These are phyloP conservation scores for Drosophila azteca DNA, from an alignment of 1,140 invertebrate species.

Conservation along the genomic window DNA sequence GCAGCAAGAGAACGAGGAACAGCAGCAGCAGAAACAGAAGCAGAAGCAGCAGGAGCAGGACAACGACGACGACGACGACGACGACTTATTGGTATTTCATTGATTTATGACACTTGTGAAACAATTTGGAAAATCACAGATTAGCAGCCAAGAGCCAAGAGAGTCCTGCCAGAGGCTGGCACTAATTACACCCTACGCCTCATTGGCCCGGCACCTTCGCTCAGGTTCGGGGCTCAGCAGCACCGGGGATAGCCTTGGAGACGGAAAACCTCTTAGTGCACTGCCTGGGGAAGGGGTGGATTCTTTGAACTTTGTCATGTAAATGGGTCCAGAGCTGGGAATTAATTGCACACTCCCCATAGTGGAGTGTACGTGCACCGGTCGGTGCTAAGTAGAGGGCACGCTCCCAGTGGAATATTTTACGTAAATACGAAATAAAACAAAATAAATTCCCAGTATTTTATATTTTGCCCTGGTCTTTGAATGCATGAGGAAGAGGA, in stretches of 20 bases:
- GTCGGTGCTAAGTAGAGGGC: conserved; percentile 27
- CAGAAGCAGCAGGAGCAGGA: conserved; percentile 19
- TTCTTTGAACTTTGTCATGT: conserved; percentile 57
- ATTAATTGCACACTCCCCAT: conserved; percentile 10
- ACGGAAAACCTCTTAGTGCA: too few species aligned
- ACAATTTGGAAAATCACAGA: conserved; percentile 83
- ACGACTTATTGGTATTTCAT: conserved; percentile 83
- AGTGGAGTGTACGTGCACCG: too few species aligned
- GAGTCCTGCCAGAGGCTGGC: conserved; percentile 25
- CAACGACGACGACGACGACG: conserved; percentile 44
- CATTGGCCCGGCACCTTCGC: conserved; percentile 46
- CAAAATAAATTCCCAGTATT: conserved; percentile 19
- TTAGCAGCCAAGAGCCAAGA: conserved; percentile 52
- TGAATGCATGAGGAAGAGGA: neutral
- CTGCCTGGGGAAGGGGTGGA: neutral
- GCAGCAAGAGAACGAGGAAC: neutral
- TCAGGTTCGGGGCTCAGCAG: neutral
- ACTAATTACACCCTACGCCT: conserved; percentile 72
- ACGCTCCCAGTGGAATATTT: neutral
- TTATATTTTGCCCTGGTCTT: neutral
- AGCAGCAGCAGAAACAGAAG: conserved; percentile 6
- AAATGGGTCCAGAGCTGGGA: conserved; percentile 33
- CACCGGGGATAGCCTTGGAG: neutral
- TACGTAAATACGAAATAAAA: conserved; percentile 12
- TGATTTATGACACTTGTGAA: conserved; percentile 83